phyloP scores from a whole-genome alignment of 2,113 vertebrate species.

The Ptilonorhynchus violaceus region DNA sequence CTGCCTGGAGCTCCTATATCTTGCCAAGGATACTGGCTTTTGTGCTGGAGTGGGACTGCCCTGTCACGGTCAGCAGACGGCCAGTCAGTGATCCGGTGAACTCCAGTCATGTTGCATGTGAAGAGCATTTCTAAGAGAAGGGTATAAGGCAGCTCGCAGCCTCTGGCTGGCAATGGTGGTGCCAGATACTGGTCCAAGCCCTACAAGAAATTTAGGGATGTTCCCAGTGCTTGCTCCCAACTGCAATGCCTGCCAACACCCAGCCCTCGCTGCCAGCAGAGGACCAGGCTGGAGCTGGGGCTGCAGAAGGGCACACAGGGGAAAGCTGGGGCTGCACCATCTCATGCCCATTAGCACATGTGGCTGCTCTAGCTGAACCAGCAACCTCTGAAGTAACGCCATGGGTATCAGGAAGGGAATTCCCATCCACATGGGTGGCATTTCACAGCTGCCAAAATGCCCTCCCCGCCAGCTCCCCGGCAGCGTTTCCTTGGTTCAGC shows the following conservation, averaged over 20 bases:
- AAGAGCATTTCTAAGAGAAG: background rate
- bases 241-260: background rate
- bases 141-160: background rate
- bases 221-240: background rate
- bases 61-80: background rate
- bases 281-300: background rate
- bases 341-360: background rate
- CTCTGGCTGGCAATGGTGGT: background rate
- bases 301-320: background rate
- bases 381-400: background rate
- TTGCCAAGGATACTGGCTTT: background rate
- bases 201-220: background rate
- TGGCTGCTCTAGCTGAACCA: background rate
- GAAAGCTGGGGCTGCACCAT: background rate
- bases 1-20: background rate
- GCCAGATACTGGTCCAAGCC: background rate
- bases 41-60: background rate
- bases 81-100: background rate
- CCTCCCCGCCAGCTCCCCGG: background rate
- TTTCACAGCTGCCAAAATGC: slow-evolving; percentile 46
- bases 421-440: slow-evolving; percentile 51
- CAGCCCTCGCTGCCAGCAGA: background rate
- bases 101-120: background rate
- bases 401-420: slow-evolving; percentile 17
- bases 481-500: slow-evolving; percentile 18